These are phyloP conservation scores for Drosophila albomicans DNA, from an alignment of 1,140 invertebrate genomes.

Conservation along the genomic window DNA sequence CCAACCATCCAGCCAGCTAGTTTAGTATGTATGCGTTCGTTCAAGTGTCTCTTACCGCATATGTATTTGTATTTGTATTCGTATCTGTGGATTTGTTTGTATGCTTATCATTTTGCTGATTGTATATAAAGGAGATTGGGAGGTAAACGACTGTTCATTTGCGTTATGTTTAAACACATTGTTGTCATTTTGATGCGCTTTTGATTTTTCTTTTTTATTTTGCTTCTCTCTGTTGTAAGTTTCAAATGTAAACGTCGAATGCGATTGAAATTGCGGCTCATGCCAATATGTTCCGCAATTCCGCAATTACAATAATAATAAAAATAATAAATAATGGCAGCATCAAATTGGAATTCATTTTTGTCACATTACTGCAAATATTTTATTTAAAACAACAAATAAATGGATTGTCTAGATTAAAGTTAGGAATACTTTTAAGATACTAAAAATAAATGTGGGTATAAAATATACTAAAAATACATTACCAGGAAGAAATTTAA, in stretches of 20 bases:
- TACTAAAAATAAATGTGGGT: too few species aligned
- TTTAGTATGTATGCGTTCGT: conserved; percentile 31
- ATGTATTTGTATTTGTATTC: conserved; percentile 15
- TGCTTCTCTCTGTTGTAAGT: conserved; percentile 17
- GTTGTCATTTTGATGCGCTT: conserved; percentile 30
- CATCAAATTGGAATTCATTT: too few species aligned
- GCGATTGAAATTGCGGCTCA: conserved; percentile 33
- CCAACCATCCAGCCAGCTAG: conserved; percentile 65
- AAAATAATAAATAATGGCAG: too few species aligned
- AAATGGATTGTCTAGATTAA: too few species aligned
- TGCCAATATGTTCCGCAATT: too few species aligned
- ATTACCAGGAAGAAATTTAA: too few species aligned
- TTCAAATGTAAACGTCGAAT: conserved; percentile 50
- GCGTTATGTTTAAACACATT: conserved; percentile 50
- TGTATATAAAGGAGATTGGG: background rate
- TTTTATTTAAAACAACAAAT: too few species aligned
- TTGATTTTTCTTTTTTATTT: conserved; percentile 15
- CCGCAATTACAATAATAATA: too few species aligned
- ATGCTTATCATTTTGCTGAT: conserved; percentile 63
- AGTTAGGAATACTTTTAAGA: too few species aligned
- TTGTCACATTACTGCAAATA: too few species aligned
- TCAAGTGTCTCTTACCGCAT: conserved; percentile 45
- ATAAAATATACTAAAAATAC: too few species aligned
- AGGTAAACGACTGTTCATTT: conserved; percentile 35
- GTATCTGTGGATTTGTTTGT: conserved; percentile 1